These are phyloP conservation scores for Athetis lepigone DNA, from an alignment of 2,888 invertebrate species.

Conservation along the genomic window DNA sequence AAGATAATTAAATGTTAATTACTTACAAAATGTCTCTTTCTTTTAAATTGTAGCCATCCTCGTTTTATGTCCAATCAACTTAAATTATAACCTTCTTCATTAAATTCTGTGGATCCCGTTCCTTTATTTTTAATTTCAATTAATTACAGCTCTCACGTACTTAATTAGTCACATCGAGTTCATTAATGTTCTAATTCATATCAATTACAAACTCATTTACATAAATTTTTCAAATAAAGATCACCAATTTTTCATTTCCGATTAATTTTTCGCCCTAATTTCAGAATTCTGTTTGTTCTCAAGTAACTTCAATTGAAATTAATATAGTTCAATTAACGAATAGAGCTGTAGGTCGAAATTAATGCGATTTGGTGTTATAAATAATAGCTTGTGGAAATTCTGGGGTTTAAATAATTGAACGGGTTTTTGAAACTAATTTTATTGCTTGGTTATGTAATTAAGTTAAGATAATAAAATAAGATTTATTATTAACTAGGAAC, in stretches of 20 bases:
- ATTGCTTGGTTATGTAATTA: background rate
- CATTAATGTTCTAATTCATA: constrained; percentile 48
- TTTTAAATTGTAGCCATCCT: background rate
- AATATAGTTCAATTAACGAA: constrained; percentile 20
- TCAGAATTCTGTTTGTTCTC: constrained; percentile 28
- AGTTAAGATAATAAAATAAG: too few species aligned
- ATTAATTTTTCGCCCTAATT: constrained; percentile 30
- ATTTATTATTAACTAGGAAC: too few species aligned
- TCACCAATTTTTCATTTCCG: constrained; percentile 41
- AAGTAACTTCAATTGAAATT: constrained; percentile 34
- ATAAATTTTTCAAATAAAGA: constrained; percentile 31
- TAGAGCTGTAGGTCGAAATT: constrained; percentile 9
- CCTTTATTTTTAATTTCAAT: constrained; percentile 41
- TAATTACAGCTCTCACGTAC: constrained; percentile 42
- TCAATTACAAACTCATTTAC: constrained; percentile 48
- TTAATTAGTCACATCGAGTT: constrained; percentile 43
- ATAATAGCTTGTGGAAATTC: constrained; percentile 21
- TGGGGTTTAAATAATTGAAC: background rate
- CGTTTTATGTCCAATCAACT: constrained; percentile 25
- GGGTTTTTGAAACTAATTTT: background rate
- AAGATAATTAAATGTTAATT: background rate
- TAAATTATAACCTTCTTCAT: constrained; percentile 11
- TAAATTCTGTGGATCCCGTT: constrained; percentile 9
- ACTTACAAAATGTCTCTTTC: background rate
- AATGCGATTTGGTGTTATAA: constrained; percentile 24